Percentiles rank a stretch among this genome's conserved stretches.
Evolutionary conservation across 2,797 vertebrate genomes (phyloP).

Genomic region (Spinus pinus): DNA sequence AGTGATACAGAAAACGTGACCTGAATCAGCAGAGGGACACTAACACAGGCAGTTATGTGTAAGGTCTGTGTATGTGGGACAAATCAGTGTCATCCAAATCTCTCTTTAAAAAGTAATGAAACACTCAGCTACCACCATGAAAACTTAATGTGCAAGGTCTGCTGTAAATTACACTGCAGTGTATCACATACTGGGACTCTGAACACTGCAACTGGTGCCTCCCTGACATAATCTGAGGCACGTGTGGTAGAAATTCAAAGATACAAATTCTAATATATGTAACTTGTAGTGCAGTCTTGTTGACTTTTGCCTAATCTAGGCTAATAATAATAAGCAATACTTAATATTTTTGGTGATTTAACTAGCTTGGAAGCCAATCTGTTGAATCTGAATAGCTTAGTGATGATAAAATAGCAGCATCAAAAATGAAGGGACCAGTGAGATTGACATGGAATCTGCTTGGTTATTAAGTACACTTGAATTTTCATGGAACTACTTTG

Average conservation of each 20-base stretch:
- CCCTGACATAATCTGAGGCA: not conserved
- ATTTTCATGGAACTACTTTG: not conserved
- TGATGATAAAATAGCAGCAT: not conserved
- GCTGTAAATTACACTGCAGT: not conserved
- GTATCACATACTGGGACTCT: not conserved
- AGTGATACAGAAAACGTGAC: not conserved
- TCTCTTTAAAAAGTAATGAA: not conserved
- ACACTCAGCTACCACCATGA: not conserved
- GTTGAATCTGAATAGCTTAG: not conserved
- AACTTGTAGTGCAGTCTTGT: not conserved
- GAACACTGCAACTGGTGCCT: not conserved
- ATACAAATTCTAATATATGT: not conserved
- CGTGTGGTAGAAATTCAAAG: not conserved
- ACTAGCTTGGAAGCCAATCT: not conserved
- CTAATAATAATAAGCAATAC: not conserved
- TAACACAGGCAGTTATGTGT: not conserved
- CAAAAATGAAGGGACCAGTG: not conserved
- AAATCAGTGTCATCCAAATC: not conserved
- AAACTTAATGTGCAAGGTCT: constrained; percentile 4
- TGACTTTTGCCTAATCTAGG: not conserved
- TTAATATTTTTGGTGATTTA: not conserved
- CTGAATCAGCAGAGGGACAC: not conserved
- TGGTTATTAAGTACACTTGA: not conserved
- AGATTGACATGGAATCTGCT: not conserved
- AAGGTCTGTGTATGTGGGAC: not conserved